Base-by-base conservation (phyloP, 2,888 invertebrate species). In the Diarsia dahlii region DNA sequence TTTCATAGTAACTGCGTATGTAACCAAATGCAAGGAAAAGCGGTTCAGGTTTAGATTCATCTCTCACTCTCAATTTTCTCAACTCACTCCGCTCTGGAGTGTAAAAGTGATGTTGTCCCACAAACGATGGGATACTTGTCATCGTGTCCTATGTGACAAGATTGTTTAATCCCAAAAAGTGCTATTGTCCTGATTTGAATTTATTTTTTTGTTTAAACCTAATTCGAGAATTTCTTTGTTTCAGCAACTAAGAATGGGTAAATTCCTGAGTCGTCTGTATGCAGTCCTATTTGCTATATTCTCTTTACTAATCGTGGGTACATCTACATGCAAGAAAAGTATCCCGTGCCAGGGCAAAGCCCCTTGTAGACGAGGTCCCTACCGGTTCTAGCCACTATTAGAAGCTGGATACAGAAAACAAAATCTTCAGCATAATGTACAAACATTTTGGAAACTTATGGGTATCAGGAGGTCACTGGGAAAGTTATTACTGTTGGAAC, bases 311-410 rank as follows among this genome's bases (percentile, higher is more conserved):
- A 84, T 92, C 1, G 82, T 88, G 9, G 83, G 91, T 12, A 91
- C 87, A 23, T 46, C 66, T 2, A 92, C 91, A 2, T 89, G 91
- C 72, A 92, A 88, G 78, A 94, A 90, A 84, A 89, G 71, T 1
- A 85, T 95, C 0, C 86, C 93, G 0, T 95, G 95, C 80, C 5
- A 89, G 0, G 95, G 95, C 0, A 88, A 89, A 12, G 93, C 95
- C 0, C 95, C 95, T 0, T 95, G 95, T 80, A 91, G 91, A 9
- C 90, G 95, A 1, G 95, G 95, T 0, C 93, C 95, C 0, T 94
- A 91, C 81, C 89, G 92, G 64, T 76, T 89, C 28, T 84, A 78
- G 66, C 20, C 18, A 45, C 9, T n/a, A 77, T 56, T 54, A 46
- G 13, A 68, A 60, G 12, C n/a, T 18, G 15, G 34, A 69, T 18